Evolutionary conservation across 2,888 invertebrate species (phyloP).

Genomic region (Apodemia zela): DNA sequence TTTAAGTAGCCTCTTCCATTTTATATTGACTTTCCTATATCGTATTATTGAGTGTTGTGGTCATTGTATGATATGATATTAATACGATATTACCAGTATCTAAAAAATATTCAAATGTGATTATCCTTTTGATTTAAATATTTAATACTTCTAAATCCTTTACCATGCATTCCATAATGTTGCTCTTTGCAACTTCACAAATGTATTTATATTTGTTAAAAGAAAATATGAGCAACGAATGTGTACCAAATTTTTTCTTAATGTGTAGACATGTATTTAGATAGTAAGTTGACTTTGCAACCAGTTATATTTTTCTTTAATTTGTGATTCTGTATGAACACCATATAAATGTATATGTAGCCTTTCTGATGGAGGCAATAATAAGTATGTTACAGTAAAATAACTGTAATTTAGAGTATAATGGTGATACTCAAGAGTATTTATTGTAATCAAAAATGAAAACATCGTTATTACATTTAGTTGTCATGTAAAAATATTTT

Average conservation of each 20-base stretch:
- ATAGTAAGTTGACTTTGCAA: slow-evolving; percentile 59
- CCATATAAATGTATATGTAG: not conserved
- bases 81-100: slow-evolving; percentile 3
- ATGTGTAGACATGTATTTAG: slow-evolving; percentile 66
- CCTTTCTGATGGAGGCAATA: not conserved
- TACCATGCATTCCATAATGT: slow-evolving; percentile 65
- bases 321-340: slow-evolving; percentile 6
- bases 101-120: not conserved
- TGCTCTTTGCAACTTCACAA: slow-evolving; percentile 35
- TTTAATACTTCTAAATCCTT: slow-evolving; percentile 17
- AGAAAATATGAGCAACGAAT: slow-evolving; percentile 69
- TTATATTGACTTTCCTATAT: slow-evolving; percentile 45
- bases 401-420: slow-evolving; percentile 4
- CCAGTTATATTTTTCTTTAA: slow-evolving; percentile 34
- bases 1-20: slow-evolving; percentile 51
- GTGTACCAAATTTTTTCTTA: slow-evolving; percentile 73
- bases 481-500: not conserved
- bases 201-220: slow-evolving; percentile 36
- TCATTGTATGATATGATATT: not conserved
- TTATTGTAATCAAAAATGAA: not conserved
- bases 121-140: not conserved
- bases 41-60: slow-evolving; percentile 33
- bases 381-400: not conserved
- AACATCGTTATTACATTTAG: not conserved
- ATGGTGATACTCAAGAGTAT: slow-evolving; percentile 3